These are phyloP conservation scores for Salvelinus namaycush DNA, from an alignment of 2,113 vertebrate species.

Conservation along the genomic window DNA sequence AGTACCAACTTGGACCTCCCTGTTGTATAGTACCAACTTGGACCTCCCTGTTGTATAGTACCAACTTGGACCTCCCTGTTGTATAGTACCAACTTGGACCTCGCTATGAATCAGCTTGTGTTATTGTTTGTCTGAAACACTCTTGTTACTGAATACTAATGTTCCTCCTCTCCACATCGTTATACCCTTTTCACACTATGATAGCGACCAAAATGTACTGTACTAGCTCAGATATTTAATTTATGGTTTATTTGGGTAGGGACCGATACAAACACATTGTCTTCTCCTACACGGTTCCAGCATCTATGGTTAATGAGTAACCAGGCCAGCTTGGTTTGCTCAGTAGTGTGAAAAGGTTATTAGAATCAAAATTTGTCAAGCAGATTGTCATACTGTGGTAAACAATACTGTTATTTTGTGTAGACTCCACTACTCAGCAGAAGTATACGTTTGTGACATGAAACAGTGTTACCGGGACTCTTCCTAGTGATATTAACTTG, in stretches of 20 bases:
- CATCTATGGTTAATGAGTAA: no score
- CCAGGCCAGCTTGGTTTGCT: no score
- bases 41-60: no score
- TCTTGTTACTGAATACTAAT: not conserved
- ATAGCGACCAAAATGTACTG: no score
- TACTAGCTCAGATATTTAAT: no score
- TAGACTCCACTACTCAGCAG: not conserved
- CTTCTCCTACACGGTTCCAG: no score
- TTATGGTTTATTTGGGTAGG: no score
- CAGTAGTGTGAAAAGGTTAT: no score
- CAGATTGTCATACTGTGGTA: not conserved
- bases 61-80: no score
- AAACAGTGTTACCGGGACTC: not conserved
- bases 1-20: no score
- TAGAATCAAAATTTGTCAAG: not conserved
- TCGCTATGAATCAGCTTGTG: not conserved
- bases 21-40: no score
- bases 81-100: not conserved
- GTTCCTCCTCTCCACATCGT: not conserved
- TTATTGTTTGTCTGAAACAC: not conserved
- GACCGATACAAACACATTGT: no score
- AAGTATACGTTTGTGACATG: not conserved
- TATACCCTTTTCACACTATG: not conserved
- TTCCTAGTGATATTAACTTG: not conserved
- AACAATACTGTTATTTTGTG: not conserved